phyloP scores from a whole-genome alignment of 1,140 invertebrate genomes.

The Galleria mellonella region DNA sequence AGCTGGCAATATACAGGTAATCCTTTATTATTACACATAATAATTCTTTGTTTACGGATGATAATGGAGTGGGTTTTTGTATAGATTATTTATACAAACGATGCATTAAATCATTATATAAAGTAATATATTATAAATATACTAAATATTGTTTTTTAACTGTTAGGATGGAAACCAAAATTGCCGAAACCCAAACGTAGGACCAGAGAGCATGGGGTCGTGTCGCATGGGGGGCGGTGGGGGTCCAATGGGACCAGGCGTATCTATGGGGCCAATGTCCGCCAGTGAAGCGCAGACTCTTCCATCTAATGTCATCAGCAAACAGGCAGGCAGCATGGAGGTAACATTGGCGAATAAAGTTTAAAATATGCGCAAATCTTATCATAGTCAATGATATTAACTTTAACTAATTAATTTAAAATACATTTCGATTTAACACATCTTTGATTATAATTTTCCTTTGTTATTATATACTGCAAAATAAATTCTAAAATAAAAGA shows the following conservation, averaged over 20 bases:
- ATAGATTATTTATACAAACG: too few species aligned
- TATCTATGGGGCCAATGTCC: conserved; percentile 61
- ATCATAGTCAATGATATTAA: too few species aligned
- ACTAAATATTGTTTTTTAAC: not conserved
- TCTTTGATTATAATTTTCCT: too few species aligned
- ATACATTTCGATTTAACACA: too few species aligned
- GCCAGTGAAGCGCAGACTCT: conserved; percentile 80
- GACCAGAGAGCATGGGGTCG: conserved; percentile 51
- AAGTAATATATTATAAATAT: too few species aligned
- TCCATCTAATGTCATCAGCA: conserved; percentile 85
- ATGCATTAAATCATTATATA: too few species aligned
- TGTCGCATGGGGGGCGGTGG: conserved; percentile 50
- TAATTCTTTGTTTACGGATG: too few species aligned
- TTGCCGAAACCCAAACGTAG: conserved; percentile 56
- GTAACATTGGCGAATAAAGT: conserved; percentile 28
- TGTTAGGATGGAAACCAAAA: conserved; percentile 57
- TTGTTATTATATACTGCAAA: too few species aligned
- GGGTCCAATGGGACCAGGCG: conserved; percentile 56
- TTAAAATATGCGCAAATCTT: too few species aligned
- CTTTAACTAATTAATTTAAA: too few species aligned
- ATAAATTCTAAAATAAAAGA: too few species aligned
- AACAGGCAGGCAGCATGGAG: conserved; percentile 87
- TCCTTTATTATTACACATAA: not conserved
- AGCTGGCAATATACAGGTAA: conserved; percentile 61
- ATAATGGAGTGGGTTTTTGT: too few species aligned